Conservation (phyloP, 2,113 vertebrate species). For the Atractosteus spatula region DNA sequence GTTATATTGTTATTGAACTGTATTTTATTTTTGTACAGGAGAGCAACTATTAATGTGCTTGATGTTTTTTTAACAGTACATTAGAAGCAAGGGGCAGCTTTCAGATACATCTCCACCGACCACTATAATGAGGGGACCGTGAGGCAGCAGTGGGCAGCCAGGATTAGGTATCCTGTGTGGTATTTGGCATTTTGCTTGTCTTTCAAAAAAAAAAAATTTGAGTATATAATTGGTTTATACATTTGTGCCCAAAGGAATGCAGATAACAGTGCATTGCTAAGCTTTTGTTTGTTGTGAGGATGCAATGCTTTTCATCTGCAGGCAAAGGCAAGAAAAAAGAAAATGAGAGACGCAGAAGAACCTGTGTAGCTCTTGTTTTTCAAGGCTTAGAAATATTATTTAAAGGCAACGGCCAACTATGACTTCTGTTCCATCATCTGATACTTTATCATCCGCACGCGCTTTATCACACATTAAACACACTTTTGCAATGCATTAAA, state of each 20-base stretch:
- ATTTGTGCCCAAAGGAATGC: slow-evolving; percentile 3
- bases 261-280: slow-evolving; percentile 5
- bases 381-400: background rate
- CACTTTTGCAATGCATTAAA: slow-evolving; percentile 76
- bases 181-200: background rate
- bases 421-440: slow-evolving; percentile 16
- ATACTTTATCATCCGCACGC: slow-evolving; percentile 24
- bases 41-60: no score
- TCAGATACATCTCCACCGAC: background rate
- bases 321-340: background rate
- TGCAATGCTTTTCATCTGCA: slow-evolving; percentile 10
- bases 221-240: slow-evolving; percentile 4
- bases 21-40: no score
- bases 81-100: background rate
- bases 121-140: background rate
- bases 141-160: background rate
- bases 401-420: background rate
- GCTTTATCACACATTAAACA: slow-evolving; percentile 40
- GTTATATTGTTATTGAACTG: no score
- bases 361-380: background rate
- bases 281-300: slow-evolving; percentile 5
- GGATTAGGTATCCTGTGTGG: background rate
- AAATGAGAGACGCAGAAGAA: background rate
- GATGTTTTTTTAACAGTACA: background rate
- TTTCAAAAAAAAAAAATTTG: background rate